These are phyloP conservation scores for Philopotamus ludificatus DNA, from an alignment of 1,140 invertebrate genomes.

Conservation along the genomic window DNA sequence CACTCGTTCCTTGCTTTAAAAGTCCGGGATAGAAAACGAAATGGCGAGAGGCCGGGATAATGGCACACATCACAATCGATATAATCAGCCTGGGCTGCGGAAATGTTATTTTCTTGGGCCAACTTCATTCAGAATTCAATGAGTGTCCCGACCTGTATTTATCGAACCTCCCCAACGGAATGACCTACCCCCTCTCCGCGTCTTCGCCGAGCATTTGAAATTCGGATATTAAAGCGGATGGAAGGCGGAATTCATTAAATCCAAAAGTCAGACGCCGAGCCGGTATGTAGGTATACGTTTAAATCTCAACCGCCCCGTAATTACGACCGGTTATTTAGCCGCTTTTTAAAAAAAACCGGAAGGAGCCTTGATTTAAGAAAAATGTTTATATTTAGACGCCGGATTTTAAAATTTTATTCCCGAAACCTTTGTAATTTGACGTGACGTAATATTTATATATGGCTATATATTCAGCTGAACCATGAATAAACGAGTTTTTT, in stretches of 20 bases:
- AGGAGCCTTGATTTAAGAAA: no score
- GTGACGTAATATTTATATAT: not conserved
- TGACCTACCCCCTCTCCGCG: conserved; percentile 5
- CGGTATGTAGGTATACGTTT: not conserved
- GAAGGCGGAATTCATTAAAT: conserved; percentile 12
- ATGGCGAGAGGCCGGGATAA: not conserved
- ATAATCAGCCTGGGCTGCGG: conserved; percentile 8
- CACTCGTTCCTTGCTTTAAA: no score
- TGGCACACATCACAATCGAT: conserved; percentile 12
- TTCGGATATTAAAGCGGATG: conserved; percentile 13
- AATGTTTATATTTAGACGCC: no score
- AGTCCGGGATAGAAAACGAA: no score
- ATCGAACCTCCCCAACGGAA: conserved; percentile 17
- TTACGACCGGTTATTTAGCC: not conserved
- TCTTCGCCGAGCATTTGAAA: conserved; percentile 6
- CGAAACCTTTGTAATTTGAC: not conserved
- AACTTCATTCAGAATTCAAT: conserved; percentile 18
- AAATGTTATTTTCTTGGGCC: conserved; percentile 23
- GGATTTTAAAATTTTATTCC: no score
- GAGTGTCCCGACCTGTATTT: conserved; percentile 15
- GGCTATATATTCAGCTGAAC: not conserved
- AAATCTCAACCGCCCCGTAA: not conserved
- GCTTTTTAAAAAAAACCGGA: no score
- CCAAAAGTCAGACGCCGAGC: conserved; percentile 3
- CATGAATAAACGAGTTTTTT: no score